Evolutionary conservation across 2,797 vertebrate species (phyloP), one percentile per base, ranked within the genome.

Genomic region (Phoxinus dragarum): DNA sequence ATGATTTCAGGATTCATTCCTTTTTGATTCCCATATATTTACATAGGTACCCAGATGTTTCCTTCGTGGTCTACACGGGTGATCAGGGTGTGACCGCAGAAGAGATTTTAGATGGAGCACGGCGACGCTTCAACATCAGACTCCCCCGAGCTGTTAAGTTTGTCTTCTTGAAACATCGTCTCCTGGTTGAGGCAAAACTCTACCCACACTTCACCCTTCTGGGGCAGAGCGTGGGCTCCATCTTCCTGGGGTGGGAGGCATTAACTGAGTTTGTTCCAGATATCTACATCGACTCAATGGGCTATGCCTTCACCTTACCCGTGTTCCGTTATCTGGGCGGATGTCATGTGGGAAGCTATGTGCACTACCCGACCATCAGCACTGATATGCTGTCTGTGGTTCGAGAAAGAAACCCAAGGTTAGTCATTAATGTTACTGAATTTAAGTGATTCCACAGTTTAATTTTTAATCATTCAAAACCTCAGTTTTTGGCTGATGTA

Each of bases 331-430:
- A 97, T 87, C 59, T 99, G 77, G 98, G 97, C 27, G 96, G 96
- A 3, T 99, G 98, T 88, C 93, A 61, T 0, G 94, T 97, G 78
- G 97, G 94, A 1, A 97, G 97, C 89, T 99, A 99, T 0, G 95
- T 99, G 40, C 98, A 99, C 93, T 99, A 99, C 74, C 98, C 98
- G 82, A 98, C 98, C 11, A 96, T 99, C 94, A 99, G 97, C 94
- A 98, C 96, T 0, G 98, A 99, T 84, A 99, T 99, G 98, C 95
- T 99, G 31, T 97, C 97, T 47, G 94, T 97, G 0, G 96, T 99
- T 78, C 95, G 95, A 86, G 96, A 97, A 85, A 96, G 97, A 83
- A 96, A 95, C 84, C 95, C 94, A 49, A 94, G 94, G 94, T 95
- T 87, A 67, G 83, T 68, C 19, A 9, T 71, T 68, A 36, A 31